A percentile compares a stretch with the other conserved stretches of the same genome.
phyloP scores from a whole-genome alignment of 2,113 vertebrate species.

The Myxocyprinus asiaticus region DNA sequence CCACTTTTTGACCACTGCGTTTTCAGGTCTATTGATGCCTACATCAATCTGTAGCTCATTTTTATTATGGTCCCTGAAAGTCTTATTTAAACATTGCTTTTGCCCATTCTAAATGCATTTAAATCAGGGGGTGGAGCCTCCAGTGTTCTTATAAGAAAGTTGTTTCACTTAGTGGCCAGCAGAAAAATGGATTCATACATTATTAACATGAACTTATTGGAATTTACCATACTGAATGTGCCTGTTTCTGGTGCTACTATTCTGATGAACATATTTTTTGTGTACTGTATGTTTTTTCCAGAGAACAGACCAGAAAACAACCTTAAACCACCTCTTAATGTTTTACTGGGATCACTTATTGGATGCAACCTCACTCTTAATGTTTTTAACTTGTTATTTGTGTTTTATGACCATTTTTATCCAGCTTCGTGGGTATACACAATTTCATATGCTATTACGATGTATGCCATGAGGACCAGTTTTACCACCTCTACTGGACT shows the following conservation, averaged over 20 bases:
- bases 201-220: not conserved
- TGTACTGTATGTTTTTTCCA: constrained; percentile 51
- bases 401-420: not conserved
- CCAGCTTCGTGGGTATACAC: not conserved
- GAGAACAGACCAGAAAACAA: not conserved
- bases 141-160: not conserved
- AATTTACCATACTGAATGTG: constrained; percentile 35
- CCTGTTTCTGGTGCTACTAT: constrained; percentile 29
- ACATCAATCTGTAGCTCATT: no score
- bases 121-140: not conserved
- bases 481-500: constrained; percentile 52
- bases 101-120: not conserved
- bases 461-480: constrained; percentile 23
- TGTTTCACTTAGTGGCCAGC: not conserved
- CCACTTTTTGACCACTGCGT: no score
- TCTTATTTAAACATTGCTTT: not conserved
- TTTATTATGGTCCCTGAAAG: not conserved
- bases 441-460: fast-evolving
- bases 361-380: constrained; percentile 34
- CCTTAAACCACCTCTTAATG: constrained; percentile 58
- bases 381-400: not conserved
- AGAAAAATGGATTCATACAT: not conserved
- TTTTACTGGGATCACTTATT: constrained; percentile 51
- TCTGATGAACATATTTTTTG: constrained; percentile 54
- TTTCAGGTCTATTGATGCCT: no score